phyloP scores from a whole-genome alignment of 1,140 invertebrate species.

The Venustaconcha ellipsiformis region DNA sequence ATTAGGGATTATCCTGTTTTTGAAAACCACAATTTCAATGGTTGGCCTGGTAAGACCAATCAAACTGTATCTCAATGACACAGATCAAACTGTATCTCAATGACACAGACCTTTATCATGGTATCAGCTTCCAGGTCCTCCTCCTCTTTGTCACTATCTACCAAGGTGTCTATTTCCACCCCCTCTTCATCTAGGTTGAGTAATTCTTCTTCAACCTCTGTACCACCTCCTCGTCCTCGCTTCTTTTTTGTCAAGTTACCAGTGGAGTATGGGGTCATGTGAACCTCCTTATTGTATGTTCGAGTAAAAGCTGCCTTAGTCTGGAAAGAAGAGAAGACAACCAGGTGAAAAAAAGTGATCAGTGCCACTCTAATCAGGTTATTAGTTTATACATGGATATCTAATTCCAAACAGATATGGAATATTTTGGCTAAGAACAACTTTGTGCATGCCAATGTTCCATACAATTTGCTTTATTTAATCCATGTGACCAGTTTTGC shows the following conservation, averaged over 20 bases:
- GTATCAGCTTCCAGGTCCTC: constrained; percentile 80
- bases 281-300: constrained; percentile 87
- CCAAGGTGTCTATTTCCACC: constrained; percentile 62
- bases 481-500: neutral
- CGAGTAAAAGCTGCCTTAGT: constrained; percentile 94
- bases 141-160: constrained; percentile 72
- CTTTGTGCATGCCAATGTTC: neutral
- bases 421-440: neutral
- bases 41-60: no score
- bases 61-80: no score
- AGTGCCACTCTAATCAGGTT: neutral
- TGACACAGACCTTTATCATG: constrained; percentile 80
- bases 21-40: no score
- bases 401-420: neutral
- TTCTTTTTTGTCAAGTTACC: constrained; percentile 73
- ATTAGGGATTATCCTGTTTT: no score
- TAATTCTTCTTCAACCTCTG: constrained; percentile 45
- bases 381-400: neutral
- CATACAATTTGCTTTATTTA: neutral
- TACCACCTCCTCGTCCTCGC: constrained; percentile 62
- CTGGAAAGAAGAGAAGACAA: constrained; percentile 65
- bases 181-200: constrained; percentile 34
- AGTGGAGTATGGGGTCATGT: constrained; percentile 79
- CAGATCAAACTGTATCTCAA: no score
- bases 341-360: neutral